Base-by-base conservation (phyloP, 2,113 vertebrate genomes). In the Periophthalmus modestus region DNA sequence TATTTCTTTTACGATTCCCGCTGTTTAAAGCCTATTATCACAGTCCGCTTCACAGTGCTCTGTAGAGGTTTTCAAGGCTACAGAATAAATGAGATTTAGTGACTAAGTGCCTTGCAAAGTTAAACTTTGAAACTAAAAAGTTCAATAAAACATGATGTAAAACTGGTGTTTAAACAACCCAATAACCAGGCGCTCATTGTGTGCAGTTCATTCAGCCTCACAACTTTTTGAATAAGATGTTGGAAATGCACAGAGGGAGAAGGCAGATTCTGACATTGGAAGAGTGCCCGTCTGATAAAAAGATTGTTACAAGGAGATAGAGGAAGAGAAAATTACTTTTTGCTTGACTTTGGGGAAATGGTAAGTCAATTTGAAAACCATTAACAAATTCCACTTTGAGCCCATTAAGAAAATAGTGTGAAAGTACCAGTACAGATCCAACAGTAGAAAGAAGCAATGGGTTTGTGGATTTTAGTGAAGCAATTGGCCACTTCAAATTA, bases 21-120 rank as follows among this genome's bases (percentile, higher is more conserved):
- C 15, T 19, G 19, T 43, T 36, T 16, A 65, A 65, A n/a, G 34
- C n/a, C 34, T 43, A 13, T 65, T n/a, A 43, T 65, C 34, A 65
- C 62, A 65, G 62, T 65, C 62, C 21, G 36, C 18, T 65, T n/a
- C 34, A 43, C 10, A 65, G 33, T 39, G 62, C 34, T n/a, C 62
- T 43, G 62, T 43, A 43, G 62, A 65, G 62, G 39, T 43, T 65
- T 65, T 65, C 33, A 65, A 65, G 62, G 62, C 11, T 65, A 36
- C 62, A 12, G 62, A 65, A 65, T n/a, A 65, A 43, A 65, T 5
- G 19, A 43, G 34, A 65, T 65, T 65, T 65, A 39, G 34, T 19
- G 62, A 65, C 62, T 65, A 39, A 63, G 19, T 33, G 18, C 33
- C 59, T 34, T 63, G 61, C 33, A 63, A 65, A 65, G 34, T 36